A percentile compares a stretch with the other conserved stretches of the same genome.
phyloP scores from a whole-genome alignment of 2,113 vertebrate genomes.

The Chascanopsetta lugubris region DNA sequence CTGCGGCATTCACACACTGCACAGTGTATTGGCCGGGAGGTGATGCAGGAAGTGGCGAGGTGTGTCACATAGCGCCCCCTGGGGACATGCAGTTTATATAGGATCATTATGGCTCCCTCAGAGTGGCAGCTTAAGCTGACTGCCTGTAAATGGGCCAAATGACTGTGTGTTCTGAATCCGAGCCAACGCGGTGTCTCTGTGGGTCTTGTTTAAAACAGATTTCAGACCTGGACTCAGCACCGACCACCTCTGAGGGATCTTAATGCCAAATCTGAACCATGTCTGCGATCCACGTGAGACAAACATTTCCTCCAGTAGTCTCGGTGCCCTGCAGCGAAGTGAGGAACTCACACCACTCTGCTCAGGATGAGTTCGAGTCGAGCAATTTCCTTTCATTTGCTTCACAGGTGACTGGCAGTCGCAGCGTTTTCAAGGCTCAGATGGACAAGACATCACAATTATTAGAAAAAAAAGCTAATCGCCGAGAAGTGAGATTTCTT shows the following conservation, averaged over 20 bases:
- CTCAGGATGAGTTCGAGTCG: background rate
- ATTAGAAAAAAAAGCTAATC: background rate
- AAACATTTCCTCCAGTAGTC: background rate
- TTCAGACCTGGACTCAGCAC: background rate
- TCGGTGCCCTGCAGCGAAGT: background rate
- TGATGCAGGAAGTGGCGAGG: too few species aligned
- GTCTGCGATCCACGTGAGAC: background rate
- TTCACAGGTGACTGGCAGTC: slow-evolving; percentile 1
- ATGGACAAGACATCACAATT: background rate
- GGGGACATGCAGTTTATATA: too few species aligned
- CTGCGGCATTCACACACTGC: too few species aligned
- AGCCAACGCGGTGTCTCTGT: background rate
- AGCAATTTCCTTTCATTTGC: background rate
- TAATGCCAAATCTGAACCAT: too few species aligned
- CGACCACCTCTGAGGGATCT: background rate
- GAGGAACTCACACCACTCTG: background rate
- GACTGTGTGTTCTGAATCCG: too few species aligned
- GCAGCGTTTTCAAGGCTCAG: background rate
- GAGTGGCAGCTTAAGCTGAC: too few species aligned
- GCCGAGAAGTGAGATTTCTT: too few species aligned
- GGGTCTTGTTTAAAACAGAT: too few species aligned
- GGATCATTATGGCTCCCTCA: too few species aligned
- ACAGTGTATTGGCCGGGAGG: too few species aligned
- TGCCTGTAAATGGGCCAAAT: too few species aligned
- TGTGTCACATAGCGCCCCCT: too few species aligned